Base-by-base conservation (phyloP, 2,888 invertebrate genomes). In the Zygogramma bicolorata region DNA sequence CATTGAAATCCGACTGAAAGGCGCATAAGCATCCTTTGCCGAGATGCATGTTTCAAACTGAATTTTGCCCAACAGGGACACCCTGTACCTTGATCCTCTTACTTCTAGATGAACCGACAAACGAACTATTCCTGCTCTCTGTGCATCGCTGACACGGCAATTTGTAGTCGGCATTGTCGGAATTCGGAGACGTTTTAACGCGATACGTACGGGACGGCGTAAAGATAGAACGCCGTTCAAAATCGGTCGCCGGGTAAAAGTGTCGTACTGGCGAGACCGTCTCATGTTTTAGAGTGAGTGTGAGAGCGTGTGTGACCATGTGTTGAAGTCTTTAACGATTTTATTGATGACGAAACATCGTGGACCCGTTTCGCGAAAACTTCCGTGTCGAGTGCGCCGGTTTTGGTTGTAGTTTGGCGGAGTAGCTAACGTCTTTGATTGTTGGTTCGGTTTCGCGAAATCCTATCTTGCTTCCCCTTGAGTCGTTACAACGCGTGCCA, bases 121-220 rank as follows among this genome's bases (percentile, higher is more conserved):
- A 53, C 40, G 59, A 66, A 61, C 53, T 42, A 61, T 61, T 68
- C 57, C 22, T 60, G 66, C 29, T 31, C 10, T 31, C 59, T 31
- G 13, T 10, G 59, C 27, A 49, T 15, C 46, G 42, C 60, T 67
- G 73, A 70, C 73, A 70, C 27, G 62, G 60, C 65, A 70, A 73
- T 73, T 70, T 73, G 73, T 73, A 70, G 70, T 62, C 69, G 57
- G 66, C 73, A 69, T 66, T 69, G 69, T 73, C 46, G 66, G 73
- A 69, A 69, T 73, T 69, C 58, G 66, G 73, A 66, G 69, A 69
- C 69, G 69, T 73, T 72, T 68, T 40, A 68, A 68, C 68, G 53
- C 49, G 61, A 68, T 53, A 68, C 59, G 65, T 58, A 70, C 34
- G 49, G 58, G 46, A 65, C 57, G 53, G 66, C 69, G 62, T 74